Percentiles rank a stretch among this genome's conserved stretches.
Evolutionary conservation across 2,113 vertebrate species (phyloP).

Genomic region (Myrmophylax atrothorax): DNA sequence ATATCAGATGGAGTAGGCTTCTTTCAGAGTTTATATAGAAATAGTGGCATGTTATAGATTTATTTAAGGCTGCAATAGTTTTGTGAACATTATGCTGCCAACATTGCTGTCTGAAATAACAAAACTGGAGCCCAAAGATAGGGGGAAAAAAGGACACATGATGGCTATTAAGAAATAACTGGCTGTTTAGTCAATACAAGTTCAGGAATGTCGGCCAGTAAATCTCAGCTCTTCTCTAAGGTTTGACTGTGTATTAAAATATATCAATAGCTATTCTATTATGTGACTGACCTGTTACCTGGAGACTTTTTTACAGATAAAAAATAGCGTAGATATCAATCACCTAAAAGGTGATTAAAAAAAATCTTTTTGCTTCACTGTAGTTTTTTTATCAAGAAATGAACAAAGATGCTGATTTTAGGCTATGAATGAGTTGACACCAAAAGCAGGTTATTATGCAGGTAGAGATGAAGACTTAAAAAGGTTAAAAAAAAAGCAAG

Average conservation of each 20-base stretch:
- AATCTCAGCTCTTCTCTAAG: conserved; percentile 54
- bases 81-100: conserved; percentile 23
- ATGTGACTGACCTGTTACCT: conserved; percentile 2
- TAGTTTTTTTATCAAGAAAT: not conserved
- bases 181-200: conserved; percentile 63
- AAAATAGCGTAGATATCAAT: not conserved
- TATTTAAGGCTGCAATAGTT: conserved; percentile 63
- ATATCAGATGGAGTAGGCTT: conserved; percentile 51
- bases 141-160: not conserved
- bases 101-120: conserved; percentile 24
- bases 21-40: conserved; percentile 38
- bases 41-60: conserved; percentile 45
- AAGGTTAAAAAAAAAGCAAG: not conserved
- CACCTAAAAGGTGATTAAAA: not conserved
- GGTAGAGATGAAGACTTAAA: not conserved
- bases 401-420: not conserved
- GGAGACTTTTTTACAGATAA: not conserved
- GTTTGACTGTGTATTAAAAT: conserved; percentile 50
- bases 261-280: conserved; percentile 61
- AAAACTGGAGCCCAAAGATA: conserved; percentile 27
- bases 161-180: conserved; percentile 61
- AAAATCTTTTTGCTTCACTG: not conserved
- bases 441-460: not conserved
- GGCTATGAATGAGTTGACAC: not conserved
- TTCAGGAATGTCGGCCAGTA: conserved; percentile 57